Evolutionary conservation across 2,797 vertebrate species (phyloP).

Genomic region (Helostoma temminkii): DNA sequence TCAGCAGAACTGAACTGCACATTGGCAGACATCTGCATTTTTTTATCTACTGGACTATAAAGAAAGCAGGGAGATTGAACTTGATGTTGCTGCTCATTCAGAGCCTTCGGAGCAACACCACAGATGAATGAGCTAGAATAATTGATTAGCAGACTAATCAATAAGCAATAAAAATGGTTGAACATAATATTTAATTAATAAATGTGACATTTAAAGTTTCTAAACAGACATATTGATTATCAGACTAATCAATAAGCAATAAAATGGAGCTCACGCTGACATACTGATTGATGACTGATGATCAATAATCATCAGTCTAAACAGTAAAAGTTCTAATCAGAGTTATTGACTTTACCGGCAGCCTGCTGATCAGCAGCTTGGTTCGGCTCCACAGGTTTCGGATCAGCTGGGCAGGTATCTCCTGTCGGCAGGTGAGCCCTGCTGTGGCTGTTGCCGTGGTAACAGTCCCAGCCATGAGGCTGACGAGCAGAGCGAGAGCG

Average conservation of each 20-base stretch:
- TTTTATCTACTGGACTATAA: no score
- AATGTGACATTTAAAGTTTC: no score
- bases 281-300: background rate
- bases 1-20: no score
- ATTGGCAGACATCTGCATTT: no score
- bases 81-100: no score
- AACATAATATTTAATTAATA: no score
- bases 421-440: conserved; percentile 43
- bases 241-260: no score
- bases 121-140: no score
- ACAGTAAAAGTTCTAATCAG: background rate
- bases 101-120: no score
- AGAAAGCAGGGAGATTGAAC: no score
- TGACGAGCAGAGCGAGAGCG: conserved; percentile 22
- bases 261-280: no score
- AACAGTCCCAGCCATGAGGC: background rate
- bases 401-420: conserved; percentile 53
- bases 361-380: conserved; percentile 26
- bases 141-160: background rate
- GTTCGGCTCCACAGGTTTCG: conserved; percentile 64
- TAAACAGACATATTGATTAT: background rate
- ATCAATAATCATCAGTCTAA: no score
- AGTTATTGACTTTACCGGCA: conserved; percentile 64
- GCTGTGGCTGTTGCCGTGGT: background rate
- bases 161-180: background rate